phyloP scores from a whole-genome alignment of 2,888 invertebrate species.

The Nudaria mundana region DNA sequence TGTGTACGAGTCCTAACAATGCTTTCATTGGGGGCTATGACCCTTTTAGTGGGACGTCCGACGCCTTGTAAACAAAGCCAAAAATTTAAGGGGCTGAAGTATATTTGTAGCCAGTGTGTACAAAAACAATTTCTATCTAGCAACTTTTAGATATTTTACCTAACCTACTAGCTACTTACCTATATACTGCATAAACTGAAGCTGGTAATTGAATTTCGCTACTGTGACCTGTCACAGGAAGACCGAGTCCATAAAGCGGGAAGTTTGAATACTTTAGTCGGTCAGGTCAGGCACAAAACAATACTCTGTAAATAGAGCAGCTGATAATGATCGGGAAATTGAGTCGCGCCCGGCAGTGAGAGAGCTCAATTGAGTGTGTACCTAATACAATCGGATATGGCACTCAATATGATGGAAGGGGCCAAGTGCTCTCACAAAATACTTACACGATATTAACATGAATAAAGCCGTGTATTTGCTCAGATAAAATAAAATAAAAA shows the following conservation, averaged over 20 bases:
- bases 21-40: constrained; percentile 54
- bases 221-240: constrained; percentile 37
- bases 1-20: constrained; percentile 22
- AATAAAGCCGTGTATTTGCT: constrained; percentile 13
- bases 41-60: constrained; percentile 55
- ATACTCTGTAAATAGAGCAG: constrained; percentile 60
- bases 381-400: constrained; percentile 56
- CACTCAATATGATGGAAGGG: constrained; percentile 47
- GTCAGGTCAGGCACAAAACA: constrained; percentile 53
- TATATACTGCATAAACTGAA: constrained; percentile 34
- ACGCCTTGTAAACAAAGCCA: constrained; percentile 57
- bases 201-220: constrained; percentile 56
- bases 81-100: constrained; percentile 45
- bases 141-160: constrained; percentile 22
- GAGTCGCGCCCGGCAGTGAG: constrained; percentile 43
- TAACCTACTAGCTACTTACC: constrained; percentile 27
- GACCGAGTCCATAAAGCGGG: constrained; percentile 43
- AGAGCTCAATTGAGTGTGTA: constrained; percentile 54
- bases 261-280: constrained; percentile 40
- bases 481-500: constrained; percentile 15
- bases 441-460: constrained; percentile 20
- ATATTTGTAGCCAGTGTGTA: constrained; percentile 46
- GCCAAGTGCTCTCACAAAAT: constrained; percentile 35
- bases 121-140: constrained; percentile 34
- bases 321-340: constrained; percentile 47